Base-by-base conservation (phyloP, 2,113 vertebrate genomes). In the Nothoprocta perdicaria region DNA sequence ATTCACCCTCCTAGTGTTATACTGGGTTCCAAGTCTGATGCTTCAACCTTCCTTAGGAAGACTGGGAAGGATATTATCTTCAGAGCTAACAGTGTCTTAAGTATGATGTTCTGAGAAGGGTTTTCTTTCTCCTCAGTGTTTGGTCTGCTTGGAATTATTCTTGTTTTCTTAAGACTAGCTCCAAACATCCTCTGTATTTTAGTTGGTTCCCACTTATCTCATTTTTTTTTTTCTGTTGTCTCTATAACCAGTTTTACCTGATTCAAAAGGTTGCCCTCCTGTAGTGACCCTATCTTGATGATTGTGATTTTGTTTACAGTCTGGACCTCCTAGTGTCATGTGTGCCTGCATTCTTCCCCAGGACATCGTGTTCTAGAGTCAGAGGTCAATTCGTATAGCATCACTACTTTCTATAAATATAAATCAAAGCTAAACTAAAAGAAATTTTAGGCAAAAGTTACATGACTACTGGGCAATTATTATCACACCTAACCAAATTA, bases 11-110 rank as follows among this genome's bases (percentile, higher is more conserved):
- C 45, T 38, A 65, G 0, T 23, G 9, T 22, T 55, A 35, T 26
- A 76, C 26, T 73, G 21, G 16, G 17, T 19, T 58, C 38, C 27
- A 73, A 69, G 50, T 23, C 23, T 57, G 33, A 12, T 68, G 21
- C 67, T 86, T 76, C 48, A 73, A 53, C 33, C 11, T 61, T 80
- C 11, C 33, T 40, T 12, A 40, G 33, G 31, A 50, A 80, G 19
- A 61, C 21, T 33, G 60, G 16, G 12, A 50, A 11, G 21, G 19
- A 35, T 8, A 2, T 3, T 71, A 58, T 60, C 69, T 55, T 35
- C 33, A 0, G 3, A 72, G 17, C 16, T 80, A 17, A 13, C 12
- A 53, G 7, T 0, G 1, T 19, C 11, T 9, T 40, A 29, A 50
- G 29, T 8, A 31, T 31, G 58, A n/a, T 55, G 14, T 45, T 76